These are phyloP conservation scores for Palythoa grandiflora DNA, from an alignment of 92 coral and sea anemone genomes.

Conservation along the genomic window DNA sequence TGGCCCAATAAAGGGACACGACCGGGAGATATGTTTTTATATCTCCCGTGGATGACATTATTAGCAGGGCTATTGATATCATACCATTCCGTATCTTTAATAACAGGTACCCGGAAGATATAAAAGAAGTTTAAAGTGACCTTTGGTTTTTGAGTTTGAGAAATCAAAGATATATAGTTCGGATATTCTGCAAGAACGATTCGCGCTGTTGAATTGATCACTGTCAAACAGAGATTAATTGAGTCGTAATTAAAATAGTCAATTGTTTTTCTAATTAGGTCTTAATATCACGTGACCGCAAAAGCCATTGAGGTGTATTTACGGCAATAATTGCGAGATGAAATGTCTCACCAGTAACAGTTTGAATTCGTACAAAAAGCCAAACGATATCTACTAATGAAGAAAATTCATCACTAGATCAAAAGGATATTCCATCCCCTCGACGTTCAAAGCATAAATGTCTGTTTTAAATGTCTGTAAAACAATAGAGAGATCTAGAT, in stretches of 20 bases:
- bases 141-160: background rate
- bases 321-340: too few species aligned
- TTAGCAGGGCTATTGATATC: background rate
- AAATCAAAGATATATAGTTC: background rate
- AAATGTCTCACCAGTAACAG: too few species aligned
- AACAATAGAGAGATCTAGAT: too few species aligned
- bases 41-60: background rate
- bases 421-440: too few species aligned
- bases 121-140: background rate
- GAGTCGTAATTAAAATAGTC: background rate
- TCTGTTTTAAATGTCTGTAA: too few species aligned
- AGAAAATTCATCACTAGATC: too few species aligned
- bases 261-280: background rate
- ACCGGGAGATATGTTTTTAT: background rate
- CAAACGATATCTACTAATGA: too few species aligned
- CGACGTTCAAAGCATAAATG: too few species aligned
- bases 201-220: background rate
- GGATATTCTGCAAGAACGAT: background rate
- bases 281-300: background rate
- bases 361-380: too few species aligned
- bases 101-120: background rate
- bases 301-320: too few species aligned
- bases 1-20: background rate
- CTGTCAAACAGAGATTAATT: background rate
- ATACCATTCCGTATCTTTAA: background rate